Percentiles rank a stretch among this genome's conserved stretches.
Conservation (phyloP, 2,113 vertebrate genomes). For the Rynchops niger region DNA sequence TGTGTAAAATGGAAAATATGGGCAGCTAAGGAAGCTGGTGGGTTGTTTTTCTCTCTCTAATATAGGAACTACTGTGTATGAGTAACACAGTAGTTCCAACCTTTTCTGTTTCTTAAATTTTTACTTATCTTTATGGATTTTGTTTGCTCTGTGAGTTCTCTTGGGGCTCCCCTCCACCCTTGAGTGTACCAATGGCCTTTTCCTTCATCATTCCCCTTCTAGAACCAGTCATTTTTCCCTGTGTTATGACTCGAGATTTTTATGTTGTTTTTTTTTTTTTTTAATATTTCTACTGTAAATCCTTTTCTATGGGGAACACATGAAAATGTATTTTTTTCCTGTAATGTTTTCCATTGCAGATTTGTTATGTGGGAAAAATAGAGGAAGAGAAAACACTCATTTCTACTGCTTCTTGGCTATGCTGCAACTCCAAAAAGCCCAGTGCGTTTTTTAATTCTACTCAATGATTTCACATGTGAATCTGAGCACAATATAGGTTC, state of each 20-base stretch:
- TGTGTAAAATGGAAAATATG: conserved; percentile 31
- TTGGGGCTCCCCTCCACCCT: conserved; percentile 12
- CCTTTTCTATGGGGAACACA: background rate
- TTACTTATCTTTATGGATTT: conserved; percentile 17
- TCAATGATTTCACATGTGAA: background rate
- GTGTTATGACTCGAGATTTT: background rate
- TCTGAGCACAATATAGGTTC: background rate
- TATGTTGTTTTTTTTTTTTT: background rate
- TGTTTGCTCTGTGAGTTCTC: conserved; percentile 38
- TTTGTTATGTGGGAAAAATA: background rate
- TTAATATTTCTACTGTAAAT: background rate
- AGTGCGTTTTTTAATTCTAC: background rate
- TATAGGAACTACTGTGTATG: background rate
- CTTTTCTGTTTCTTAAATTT: background rate
- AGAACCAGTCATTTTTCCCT: background rate
- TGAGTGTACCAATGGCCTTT: background rate
- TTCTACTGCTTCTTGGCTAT: background rate
- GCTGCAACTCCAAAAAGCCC: background rate
- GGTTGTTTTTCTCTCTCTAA: conserved; percentile 25
- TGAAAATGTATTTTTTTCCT: background rate
- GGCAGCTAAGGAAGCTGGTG: conserved; percentile 32
- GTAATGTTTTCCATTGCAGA: background rate
- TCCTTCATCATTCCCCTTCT: background rate
- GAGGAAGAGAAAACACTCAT: background rate
- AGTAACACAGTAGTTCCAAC: conserved; percentile 47